phyloP scores from a whole-genome alignment of 2,113 vertebrate genomes.

The Colistium nudipinnis region DNA sequence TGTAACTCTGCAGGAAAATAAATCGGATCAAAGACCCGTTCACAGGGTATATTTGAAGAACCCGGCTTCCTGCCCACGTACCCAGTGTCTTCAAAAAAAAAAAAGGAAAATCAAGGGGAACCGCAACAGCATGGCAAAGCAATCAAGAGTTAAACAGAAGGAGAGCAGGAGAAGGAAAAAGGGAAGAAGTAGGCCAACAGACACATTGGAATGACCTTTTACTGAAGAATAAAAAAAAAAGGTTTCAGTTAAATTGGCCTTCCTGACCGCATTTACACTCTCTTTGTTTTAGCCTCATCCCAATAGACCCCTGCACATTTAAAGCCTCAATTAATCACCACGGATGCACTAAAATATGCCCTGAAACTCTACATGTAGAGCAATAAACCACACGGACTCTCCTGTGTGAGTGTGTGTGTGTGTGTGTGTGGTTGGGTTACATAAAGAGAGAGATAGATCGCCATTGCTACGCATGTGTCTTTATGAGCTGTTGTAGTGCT shows the following conservation, averaged over 20 bases:
- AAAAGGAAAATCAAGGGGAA: constrained; percentile 16
- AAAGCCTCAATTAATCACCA: constrained; percentile 26
- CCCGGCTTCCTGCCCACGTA: constrained; percentile 17
- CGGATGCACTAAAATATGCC: background rate
- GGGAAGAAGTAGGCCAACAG: constrained; percentile 37
- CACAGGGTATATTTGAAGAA: constrained; percentile 32
- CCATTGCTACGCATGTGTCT: background rate
- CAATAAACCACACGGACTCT: constrained; percentile 28
- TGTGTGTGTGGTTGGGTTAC: background rate
- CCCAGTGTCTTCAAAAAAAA: constrained; percentile 12
- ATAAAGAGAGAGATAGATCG: constrained; percentile 4
- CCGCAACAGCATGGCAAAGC: constrained; percentile 57
- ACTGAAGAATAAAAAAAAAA: background rate
- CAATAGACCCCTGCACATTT: constrained; percentile 5
- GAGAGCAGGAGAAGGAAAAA: background rate
- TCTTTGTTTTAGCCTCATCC: background rate
- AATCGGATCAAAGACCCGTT: constrained; percentile 59
- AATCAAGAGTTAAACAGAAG: constrained; percentile 57
- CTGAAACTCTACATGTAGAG: background rate
- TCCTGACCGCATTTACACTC: constrained; percentile 17
- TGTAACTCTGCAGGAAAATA: constrained; percentile 37
- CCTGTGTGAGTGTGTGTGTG: too few relatives aligned
- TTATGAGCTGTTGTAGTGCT: background rate
- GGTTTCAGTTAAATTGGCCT: constrained; percentile 2
- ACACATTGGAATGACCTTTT: constrained; percentile 5